Evolutionary conservation across 1,140 invertebrate genomes (phyloP).

Genomic region (Dufourea novaeangliae): DNA sequence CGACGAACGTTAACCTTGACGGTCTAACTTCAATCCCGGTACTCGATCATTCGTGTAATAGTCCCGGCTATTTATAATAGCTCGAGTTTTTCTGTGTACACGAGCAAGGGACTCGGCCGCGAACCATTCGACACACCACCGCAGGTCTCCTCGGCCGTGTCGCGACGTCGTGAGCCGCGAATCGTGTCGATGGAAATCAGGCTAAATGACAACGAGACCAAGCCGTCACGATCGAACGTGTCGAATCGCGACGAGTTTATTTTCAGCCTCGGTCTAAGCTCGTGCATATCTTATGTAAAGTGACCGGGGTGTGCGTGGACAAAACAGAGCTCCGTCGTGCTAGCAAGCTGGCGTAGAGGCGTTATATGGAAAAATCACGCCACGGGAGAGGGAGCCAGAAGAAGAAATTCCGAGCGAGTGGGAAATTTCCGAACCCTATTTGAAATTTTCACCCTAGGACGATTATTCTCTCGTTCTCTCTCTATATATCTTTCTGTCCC

Average conservation of each 20-base stretch:
- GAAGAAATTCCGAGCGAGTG: neutral
- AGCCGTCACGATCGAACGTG: constrained; percentile 57
- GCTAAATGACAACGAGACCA: constrained; percentile 55
- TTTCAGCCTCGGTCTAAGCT: constrained; percentile 62
- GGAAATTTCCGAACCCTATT: neutral
- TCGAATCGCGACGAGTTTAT: constrained; percentile 66
- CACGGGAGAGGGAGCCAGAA: neutral
- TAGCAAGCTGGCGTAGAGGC: constrained; percentile 59
- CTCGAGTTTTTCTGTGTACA: neutral
- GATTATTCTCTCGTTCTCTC: constrained; percentile 1
- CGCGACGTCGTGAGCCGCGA: constrained; percentile 10
- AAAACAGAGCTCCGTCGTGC: no score
- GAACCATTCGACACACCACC: no score
- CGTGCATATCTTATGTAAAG: constrained; percentile 69
- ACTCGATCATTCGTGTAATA: neutral
- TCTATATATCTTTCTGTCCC: no score
- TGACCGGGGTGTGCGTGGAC: constrained; percentile 62
- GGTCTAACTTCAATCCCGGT: neutral
- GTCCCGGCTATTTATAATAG: neutral
- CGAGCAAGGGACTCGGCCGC: neutral
- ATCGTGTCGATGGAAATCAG: constrained; percentile 60
- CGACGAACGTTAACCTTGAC: neutral
- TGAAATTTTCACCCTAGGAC: constrained; percentile 7
- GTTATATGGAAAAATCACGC: constrained; percentile 27
- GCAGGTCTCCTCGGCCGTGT: no score